Percentiles rank a stretch among this genome's conserved stretches.
These are phyloP conservation scores for Drosophila simulans DNA, from an alignment of 1,140 invertebrate species.

Conservation along the genomic window DNA sequence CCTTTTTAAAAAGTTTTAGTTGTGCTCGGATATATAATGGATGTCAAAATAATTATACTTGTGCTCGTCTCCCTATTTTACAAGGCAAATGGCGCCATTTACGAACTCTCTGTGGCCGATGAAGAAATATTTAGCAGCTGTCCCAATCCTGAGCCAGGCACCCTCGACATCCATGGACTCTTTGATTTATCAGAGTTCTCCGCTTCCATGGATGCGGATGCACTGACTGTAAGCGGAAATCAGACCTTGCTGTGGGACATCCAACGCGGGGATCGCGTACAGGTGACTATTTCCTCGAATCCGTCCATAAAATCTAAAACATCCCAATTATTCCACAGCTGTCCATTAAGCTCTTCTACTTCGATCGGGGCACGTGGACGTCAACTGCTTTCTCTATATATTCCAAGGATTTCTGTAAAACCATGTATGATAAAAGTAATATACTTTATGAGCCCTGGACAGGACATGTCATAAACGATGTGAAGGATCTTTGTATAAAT, in stretches of 20 bases:
- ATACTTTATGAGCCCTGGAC: constrained; percentile 23
- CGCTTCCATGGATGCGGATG: background rate
- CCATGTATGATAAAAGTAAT: constrained; percentile 30
- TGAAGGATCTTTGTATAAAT: constrained; percentile 16
- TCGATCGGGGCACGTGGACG: constrained; percentile 11
- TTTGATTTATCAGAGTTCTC: background rate
- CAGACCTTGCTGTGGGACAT: background rate
- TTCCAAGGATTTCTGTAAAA: constrained; percentile 1
- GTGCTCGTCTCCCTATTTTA: background rate
- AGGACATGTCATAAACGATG: constrained; percentile 15
- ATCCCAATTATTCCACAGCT: background rate
- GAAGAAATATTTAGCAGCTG: constrained; percentile 4
- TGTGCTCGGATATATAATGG: background rate
- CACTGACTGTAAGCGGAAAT: background rate
- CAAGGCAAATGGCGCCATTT: background rate
- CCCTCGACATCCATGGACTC: background rate
- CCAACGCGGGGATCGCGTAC: constrained; percentile 7
- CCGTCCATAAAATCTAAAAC: too few relatives aligned
- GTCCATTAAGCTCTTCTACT: background rate
- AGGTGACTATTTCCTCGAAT: background rate
- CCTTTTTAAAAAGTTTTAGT: background rate
- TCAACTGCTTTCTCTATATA: constrained; percentile 2
- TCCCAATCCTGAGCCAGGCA: background rate
- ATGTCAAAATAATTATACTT: background rate
- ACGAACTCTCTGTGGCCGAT: constrained; percentile 5